Percentiles rank a stretch among this genome's conserved stretches.
phyloP scores from a whole-genome alignment of 2,888 invertebrate species.

The Ormyrus nitidulus region DNA sequence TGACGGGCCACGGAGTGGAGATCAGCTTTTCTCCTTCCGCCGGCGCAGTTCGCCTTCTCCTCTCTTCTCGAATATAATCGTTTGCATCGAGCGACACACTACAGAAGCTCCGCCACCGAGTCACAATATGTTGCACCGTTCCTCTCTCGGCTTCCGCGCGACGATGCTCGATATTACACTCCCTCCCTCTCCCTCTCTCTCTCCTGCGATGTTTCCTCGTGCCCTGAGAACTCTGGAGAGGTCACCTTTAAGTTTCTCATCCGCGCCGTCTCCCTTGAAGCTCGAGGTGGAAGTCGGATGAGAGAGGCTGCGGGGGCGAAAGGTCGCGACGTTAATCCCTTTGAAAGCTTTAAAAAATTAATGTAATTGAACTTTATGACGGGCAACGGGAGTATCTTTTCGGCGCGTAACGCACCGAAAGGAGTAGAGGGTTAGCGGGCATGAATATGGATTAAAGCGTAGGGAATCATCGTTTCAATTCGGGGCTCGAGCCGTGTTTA shows the following conservation, averaged over 20 bases:
- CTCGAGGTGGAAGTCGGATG: neutral
- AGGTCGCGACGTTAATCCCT: slow-evolving; percentile 15
- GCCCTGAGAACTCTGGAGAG: neutral
- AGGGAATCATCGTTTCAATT: no score
- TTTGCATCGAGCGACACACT: slow-evolving; percentile 26
- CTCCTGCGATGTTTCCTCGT: neutral
- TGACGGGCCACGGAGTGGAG: no score
- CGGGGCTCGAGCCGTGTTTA: no score
- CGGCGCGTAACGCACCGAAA: neutral
- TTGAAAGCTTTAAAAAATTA: slow-evolving; percentile 22
- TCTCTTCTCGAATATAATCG: slow-evolving; percentile 11
- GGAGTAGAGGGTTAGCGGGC: neutral
- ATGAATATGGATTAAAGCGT: no score
- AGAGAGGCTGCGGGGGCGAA: no score
- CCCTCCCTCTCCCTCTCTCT: neutral
- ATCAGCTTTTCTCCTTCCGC: no score
- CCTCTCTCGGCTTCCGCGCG: no score
- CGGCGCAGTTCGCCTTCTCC: neutral
- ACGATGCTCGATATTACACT: neutral
- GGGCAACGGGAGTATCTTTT: neutral
- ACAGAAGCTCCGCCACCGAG: neutral
- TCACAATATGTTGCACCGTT: slow-evolving; percentile 19
- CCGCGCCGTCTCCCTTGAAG: slow-evolving; percentile 6
- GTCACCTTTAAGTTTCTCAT: slow-evolving; percentile 1
- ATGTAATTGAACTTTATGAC: slow-evolving; percentile 27